phyloP scores from a whole-genome alignment of 2,888 invertebrate species.

The Nymphalis polychloros region DNA sequence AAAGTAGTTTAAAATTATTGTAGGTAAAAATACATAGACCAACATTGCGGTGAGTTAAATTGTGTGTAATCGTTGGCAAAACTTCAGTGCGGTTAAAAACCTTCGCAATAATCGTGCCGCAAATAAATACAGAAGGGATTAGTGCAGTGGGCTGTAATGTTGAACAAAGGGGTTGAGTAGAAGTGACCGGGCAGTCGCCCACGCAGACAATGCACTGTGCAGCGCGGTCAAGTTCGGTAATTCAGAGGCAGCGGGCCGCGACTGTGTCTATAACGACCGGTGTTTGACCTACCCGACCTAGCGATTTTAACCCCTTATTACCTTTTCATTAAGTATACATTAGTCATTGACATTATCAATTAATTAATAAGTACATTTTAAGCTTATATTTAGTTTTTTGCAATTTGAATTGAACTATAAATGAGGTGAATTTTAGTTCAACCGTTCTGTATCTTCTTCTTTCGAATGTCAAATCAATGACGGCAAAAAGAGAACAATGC shows the following conservation, averaged over 20 bases:
- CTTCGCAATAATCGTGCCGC: slow-evolving; percentile 30
- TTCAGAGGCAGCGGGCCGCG: slow-evolving; percentile 58
- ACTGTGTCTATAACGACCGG: slow-evolving; percentile 47
- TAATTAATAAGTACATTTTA: neutral
- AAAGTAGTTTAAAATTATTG: neutral
- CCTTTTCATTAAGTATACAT: neutral
- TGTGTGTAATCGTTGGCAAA: slow-evolving; percentile 16
- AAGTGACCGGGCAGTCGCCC: slow-evolving; percentile 46
- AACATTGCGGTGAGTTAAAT: slow-evolving; percentile 22
- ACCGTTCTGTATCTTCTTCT: too few species aligned
- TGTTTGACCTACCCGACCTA: slow-evolving; percentile 40
- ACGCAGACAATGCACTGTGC: slow-evolving; percentile 55
- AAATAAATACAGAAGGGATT: slow-evolving; percentile 36
- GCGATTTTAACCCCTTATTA: slow-evolving; percentile 9
- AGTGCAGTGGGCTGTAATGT: slow-evolving; percentile 39
- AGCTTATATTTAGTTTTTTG: too few species aligned
- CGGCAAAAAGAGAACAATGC: too few species aligned
- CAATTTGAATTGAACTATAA: too few species aligned
- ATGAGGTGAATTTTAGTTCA: too few species aligned
- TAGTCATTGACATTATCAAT: neutral
- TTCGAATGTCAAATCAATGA: too few species aligned
- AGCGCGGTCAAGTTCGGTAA: slow-evolving; percentile 68
- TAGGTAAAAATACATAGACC: neutral
- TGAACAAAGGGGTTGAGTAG: slow-evolving; percentile 52
- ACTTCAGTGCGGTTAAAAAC: slow-evolving; percentile 23